Percentiles rank a stretch among this genome's conserved stretches.
phyloP scores from a whole-genome alignment of 1,140 invertebrate species.

The Gryon sp. region DNA sequence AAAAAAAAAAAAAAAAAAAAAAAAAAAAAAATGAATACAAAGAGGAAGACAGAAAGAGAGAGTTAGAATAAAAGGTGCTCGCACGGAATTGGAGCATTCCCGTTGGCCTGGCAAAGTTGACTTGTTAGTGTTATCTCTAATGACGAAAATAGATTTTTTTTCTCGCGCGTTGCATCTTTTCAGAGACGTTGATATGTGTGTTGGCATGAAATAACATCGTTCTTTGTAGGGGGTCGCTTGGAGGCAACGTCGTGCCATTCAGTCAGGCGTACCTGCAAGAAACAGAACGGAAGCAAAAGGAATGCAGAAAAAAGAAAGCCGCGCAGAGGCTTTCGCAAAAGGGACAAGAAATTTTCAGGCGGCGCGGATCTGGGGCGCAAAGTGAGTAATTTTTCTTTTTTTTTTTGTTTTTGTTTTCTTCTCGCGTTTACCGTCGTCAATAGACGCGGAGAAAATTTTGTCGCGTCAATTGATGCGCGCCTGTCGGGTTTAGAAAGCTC shows the following conservation, averaged over 20 bases:
- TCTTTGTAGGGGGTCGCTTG: slow-evolving; percentile 44
- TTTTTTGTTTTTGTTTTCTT: too few relatives aligned
- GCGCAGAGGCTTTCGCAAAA: slow-evolving; percentile 38
- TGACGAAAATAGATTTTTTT: slow-evolving; percentile 49
- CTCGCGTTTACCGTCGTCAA: slow-evolving; percentile 71
- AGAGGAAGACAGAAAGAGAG: too few relatives aligned
- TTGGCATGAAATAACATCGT: slow-evolving; percentile 47
- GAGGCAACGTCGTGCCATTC: slow-evolving; percentile 39
- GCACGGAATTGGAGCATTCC: slow-evolving; percentile 15
- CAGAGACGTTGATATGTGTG: slow-evolving; percentile 30
- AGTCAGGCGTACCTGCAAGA: slow-evolving; percentile 52
- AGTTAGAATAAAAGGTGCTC: too few relatives aligned
- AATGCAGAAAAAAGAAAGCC: slow-evolving; percentile 45
- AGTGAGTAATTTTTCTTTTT: slow-evolving; percentile 70
- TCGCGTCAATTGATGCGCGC: slow-evolving; percentile 56
- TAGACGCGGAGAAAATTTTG: slow-evolving; percentile 65
- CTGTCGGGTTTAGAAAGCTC: slow-evolving; percentile 72
- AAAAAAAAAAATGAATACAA: too few relatives aligned
- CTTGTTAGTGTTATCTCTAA: slow-evolving; percentile 47
- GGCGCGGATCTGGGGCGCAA: slow-evolving; percentile 67
- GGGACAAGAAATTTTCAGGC: slow-evolving; percentile 66
- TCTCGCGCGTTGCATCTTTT: slow-evolving; percentile 49
- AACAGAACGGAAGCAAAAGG: slow-evolving; percentile 50
- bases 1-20: background rate
- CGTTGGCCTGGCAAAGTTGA: slow-evolving; percentile 19